A percentile compares a stretch with the other conserved stretches of the same genome.
These are phyloP conservation scores for Marasmarcha lunaedactyla DNA, from an alignment of 2,888 invertebrate species.

Conservation along the genomic window DNA sequence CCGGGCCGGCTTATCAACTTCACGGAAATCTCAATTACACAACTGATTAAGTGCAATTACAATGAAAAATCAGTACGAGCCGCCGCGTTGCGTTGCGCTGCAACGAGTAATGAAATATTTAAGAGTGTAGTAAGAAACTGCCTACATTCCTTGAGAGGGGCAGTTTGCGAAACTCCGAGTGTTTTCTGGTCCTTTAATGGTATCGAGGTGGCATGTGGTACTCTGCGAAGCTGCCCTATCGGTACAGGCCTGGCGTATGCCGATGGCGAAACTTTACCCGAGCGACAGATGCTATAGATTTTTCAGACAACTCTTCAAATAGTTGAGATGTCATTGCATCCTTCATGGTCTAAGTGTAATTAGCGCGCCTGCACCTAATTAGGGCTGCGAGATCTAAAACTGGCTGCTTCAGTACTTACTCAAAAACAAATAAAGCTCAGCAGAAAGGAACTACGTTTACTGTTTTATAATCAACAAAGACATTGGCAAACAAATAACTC, in stretches of 20 bases:
- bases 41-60: constrained; percentile 1
- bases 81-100: constrained; percentile 6
- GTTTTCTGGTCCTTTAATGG: constrained; percentile 35
- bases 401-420: no score
- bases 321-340: constrained; percentile 7
- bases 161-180: constrained; percentile 31
- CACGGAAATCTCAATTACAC: background rate
- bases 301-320: constrained; percentile 8
- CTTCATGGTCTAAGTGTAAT: background rate
- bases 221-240: constrained; percentile 20
- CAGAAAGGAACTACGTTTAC: no score
- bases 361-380: no score
- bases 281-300: constrained; percentile 12
- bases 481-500: no score
- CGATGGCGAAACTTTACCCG: constrained; percentile 17
- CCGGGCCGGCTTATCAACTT: background rate
- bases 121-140: constrained; percentile 22
- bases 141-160: constrained; percentile 31
- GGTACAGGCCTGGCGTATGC: constrained; percentile 20
- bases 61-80: constrained; percentile 1
- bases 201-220: constrained; percentile 38
- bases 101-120: constrained; percentile 2
- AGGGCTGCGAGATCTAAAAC: no score
- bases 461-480: no score
- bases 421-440: no score